Evolutionary conservation across 2,113 vertebrate genomes (phyloP).

Genomic region (Pteropus alecto): DNA sequence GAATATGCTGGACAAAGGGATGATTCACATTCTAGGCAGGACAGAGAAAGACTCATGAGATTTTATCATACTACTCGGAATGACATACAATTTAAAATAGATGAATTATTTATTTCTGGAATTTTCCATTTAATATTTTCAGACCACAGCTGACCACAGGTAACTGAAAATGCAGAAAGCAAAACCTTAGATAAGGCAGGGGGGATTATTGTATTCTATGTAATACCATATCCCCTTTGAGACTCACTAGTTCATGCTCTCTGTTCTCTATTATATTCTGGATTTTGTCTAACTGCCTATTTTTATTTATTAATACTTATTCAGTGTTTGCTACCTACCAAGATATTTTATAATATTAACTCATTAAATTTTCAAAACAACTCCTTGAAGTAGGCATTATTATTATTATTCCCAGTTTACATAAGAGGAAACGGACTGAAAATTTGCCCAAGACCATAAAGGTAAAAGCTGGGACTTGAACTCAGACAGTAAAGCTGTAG

Average conservation of each 20-base stretch:
- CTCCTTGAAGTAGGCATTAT: not conserved
- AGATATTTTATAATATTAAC: not conserved
- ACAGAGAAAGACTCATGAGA: too few species aligned
- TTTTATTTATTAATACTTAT: not conserved
- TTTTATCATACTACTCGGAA: not conserved
- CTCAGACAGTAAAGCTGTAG: not conserved
- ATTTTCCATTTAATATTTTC: not conserved
- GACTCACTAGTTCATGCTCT: not conserved
- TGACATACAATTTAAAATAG: not conserved
- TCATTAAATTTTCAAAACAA: slow-evolving; percentile 29
- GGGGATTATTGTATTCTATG: not conserved
- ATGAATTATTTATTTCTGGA: not conserved
- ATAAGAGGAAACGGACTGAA: not conserved
- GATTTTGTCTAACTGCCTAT: not conserved
- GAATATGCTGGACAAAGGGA: not conserved
- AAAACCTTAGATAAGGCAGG: not conserved
- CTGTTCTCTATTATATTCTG: not conserved
- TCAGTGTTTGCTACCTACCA: not conserved
- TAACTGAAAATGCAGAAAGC: not conserved
- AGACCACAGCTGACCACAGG: not conserved
- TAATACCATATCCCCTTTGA: not conserved
- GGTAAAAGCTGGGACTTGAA: not conserved
- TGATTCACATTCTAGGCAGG: not conserved
- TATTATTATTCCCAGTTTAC: not conserved
- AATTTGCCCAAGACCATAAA: not conserved